Conservation (phyloP, 64 coral and sea anemone genomes). For the Hydrozoanthus tunicans region DNA sequence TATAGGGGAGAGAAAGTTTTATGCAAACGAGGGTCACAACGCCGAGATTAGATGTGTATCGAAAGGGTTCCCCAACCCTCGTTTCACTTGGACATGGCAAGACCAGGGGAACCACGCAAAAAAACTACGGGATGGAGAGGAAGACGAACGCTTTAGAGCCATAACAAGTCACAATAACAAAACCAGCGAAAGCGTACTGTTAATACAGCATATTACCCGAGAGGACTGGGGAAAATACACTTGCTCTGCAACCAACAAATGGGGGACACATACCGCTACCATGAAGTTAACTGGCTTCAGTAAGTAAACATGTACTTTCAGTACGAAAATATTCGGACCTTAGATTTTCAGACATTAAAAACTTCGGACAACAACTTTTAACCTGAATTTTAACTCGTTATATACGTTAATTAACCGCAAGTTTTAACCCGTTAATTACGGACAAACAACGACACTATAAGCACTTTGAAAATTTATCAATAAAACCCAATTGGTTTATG, state of each 20-base stretch:
- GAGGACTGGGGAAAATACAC: slow-evolving; percentile 61
- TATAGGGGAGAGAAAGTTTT: slow-evolving; percentile 69
- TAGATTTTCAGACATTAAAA: no score
- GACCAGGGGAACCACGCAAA: slow-evolving; percentile 31
- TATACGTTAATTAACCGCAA: no score
- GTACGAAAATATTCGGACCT: not conserved
- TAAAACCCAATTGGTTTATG: no score
- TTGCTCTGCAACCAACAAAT: slow-evolving; percentile 55
- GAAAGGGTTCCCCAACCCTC: slow-evolving; percentile 63
- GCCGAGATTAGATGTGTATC: slow-evolving; percentile 71
- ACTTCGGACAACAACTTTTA: no score
- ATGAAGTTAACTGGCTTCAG: slow-evolving; percentile 72
- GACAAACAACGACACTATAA: no score
- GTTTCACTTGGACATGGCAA: slow-evolving; percentile 70
- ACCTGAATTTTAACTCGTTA: no score
- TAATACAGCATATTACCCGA: slow-evolving; percentile 57
- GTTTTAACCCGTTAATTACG: no score
- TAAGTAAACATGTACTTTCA: slow-evolving; percentile 33
- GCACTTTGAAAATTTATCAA: no score
- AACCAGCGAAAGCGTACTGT: slow-evolving; percentile 57
- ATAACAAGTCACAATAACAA: slow-evolving; percentile 28
- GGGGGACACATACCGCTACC: not conserved
- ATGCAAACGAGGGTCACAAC: slow-evolving; percentile 66
- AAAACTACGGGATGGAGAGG: slow-evolving; percentile 55
- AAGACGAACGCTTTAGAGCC: slow-evolving; percentile 61